Evolutionary conservation across 2,113 vertebrate species (phyloP), one percentile per base, ranked within the genome.

Genomic region (Oncorhynchus mykiss): DNA sequence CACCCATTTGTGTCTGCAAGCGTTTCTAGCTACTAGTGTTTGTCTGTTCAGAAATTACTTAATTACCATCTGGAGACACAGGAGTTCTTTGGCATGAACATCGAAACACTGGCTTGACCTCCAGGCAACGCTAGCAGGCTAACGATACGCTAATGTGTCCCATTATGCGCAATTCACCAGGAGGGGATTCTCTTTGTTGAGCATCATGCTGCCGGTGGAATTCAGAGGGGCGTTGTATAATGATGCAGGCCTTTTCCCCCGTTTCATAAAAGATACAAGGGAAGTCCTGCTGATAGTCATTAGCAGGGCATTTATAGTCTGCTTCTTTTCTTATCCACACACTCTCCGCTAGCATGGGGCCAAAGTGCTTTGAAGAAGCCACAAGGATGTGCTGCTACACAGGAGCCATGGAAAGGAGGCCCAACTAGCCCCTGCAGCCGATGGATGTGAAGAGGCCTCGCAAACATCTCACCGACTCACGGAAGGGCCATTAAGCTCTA

Each of bases 131-230:
- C 91, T 90, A 85, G 87, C 79, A 90, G 90, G 88, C 91, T 92
- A 90, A 93, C 86, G 90, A 90, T 83, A 89, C 88, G 77, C 90
- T 94, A 93, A 94, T 93, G 93, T 90, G 87, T 91, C 89, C 91
- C 91, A 93, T 93, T 93, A 93, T 80, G 75, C 85, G 81, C 86
- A 86, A 92, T 92, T 92, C 91, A 88, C 89, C 89, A 85, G 88
- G 87, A 90, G 88, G 88, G 87, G 87, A 88, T 90, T 91, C 85
- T 91, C 93, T 93, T 92, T 87, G 89, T 89, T 74, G 89, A 91
- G 91, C 89, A 89, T 88, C 88, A 80, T n/a, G 82, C 90, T 82
- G 85, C 87, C 84, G 79, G 80, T 85, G 84, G 84, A 91, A 88
- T 92, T 91, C 84, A 85, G 88, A 91, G 82, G 87, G 87, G 81